phyloP scores from a whole-genome alignment of 2,888 invertebrate species.

The Dynastes maya region DNA sequence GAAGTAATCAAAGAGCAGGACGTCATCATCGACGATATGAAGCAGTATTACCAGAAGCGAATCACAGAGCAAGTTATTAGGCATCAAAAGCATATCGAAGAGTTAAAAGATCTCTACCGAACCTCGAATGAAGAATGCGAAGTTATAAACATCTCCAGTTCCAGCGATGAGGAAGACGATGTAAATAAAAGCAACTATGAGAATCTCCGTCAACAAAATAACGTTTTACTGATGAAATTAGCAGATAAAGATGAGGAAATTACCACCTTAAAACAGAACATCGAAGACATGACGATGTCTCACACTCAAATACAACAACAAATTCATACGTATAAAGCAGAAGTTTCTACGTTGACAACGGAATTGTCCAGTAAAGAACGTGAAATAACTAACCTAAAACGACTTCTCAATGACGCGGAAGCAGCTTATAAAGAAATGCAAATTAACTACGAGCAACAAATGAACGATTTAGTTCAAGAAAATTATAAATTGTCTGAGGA shows the following conservation, averaged over 20 bases:
- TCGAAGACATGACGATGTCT: neutral
- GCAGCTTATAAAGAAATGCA: neutral
- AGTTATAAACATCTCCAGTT: conserved; percentile 1
- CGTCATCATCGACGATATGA: conserved; percentile 3
- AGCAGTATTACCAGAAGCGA: neutral
- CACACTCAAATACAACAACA: neutral
- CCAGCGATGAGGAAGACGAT: conserved; percentile 19
- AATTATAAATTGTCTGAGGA: conserved; percentile 8
- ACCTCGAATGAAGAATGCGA: neutral
- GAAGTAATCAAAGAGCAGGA: neutral
- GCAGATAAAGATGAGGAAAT: neutral
- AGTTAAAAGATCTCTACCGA: neutral
- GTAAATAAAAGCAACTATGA: neutral
- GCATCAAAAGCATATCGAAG: conserved; percentile 1
- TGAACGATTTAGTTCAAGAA: neutral
- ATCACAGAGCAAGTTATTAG: neutral
- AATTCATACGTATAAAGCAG: neutral
- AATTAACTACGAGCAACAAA: neutral
- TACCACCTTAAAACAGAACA: neutral
- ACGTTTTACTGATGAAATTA: neutral
- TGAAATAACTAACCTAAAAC: conserved; percentile 9
- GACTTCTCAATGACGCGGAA: neutral
- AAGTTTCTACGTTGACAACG: neutral
- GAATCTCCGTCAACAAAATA: neutral
- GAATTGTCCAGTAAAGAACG: neutral